Evolutionary conservation across 2,888 invertebrate species (phyloP).

Genomic region (Lissocephala sabroskyi): DNA sequence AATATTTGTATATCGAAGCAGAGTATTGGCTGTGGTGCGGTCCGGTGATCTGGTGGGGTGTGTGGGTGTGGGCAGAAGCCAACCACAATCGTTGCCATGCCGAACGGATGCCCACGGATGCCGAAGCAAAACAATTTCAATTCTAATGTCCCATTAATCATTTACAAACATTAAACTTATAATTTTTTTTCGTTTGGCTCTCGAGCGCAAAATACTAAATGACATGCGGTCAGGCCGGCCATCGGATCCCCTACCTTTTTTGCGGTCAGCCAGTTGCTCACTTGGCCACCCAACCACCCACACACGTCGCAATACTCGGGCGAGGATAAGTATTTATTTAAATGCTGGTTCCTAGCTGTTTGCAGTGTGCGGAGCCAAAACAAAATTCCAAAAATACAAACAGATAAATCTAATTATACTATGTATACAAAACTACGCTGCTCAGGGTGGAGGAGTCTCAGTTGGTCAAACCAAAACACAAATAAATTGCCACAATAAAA

Average conservation of each 20-base stretch:
- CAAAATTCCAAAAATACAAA: too few relatives aligned
- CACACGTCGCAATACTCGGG: too few relatives aligned
- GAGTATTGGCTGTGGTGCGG: too few relatives aligned
- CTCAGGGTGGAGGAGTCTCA: too few relatives aligned
- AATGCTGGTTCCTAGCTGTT: too few relatives aligned
- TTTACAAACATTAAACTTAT: constrained; percentile 55
- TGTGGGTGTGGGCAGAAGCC: constrained; percentile 13
- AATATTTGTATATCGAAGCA: constrained; percentile 59
- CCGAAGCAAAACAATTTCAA: constrained; percentile 54
- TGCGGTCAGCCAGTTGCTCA: not conserved
- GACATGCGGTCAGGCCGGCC: constrained; percentile 56
- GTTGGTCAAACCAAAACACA: too few relatives aligned
- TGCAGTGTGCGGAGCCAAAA: not conserved
- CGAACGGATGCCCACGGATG: constrained; percentile 7
- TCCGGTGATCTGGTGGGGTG: constrained; percentile 46
- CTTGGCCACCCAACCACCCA: too few relatives aligned
- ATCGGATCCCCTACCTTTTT: constrained; percentile 39
- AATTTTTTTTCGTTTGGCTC: constrained; percentile 26
- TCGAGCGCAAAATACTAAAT: constrained; percentile 58
- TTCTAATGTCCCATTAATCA: constrained; percentile 62
- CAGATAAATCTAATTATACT: too few relatives aligned
- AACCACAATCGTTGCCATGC: not conserved
- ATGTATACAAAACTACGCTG: too few relatives aligned
- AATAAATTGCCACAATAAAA: too few relatives aligned
- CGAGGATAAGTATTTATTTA: too few relatives aligned